Evolutionary conservation across 2,888 invertebrate genomes (phyloP).

Genomic region (Fragum fragum): DNA sequence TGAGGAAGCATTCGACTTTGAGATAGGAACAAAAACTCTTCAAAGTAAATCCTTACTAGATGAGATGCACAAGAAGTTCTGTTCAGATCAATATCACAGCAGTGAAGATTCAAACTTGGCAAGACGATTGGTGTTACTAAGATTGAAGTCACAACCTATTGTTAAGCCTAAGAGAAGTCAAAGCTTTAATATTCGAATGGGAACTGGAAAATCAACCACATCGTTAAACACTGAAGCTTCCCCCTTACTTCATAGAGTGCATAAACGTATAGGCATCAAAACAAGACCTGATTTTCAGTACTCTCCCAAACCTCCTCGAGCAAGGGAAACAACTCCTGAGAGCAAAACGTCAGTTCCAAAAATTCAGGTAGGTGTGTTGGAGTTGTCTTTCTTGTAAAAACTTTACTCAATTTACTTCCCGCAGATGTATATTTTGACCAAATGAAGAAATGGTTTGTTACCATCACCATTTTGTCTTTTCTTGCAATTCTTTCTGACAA

Average conservation of each 20-base stretch:
- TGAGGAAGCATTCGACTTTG: constrained; percentile 34
- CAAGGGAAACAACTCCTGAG: constrained; percentile 68
- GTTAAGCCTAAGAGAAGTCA: constrained; percentile 56
- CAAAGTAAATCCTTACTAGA: constrained; percentile 78
- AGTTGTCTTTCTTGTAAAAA: constrained; percentile 52
- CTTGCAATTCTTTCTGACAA: too few species aligned
- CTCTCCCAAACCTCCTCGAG: constrained; percentile 43
- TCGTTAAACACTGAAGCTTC: constrained; percentile 47
- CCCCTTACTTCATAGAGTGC: constrained; percentile 46
- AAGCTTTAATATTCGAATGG: constrained; percentile 64
- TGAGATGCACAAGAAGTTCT: constrained; percentile 82
- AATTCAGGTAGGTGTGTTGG: constrained; percentile 50
- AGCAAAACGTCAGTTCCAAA: constrained; percentile 21
- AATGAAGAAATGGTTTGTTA: too few species aligned
- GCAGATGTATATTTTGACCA: too few species aligned
- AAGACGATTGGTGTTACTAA: constrained; percentile 54
- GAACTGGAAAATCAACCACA: constrained; percentile 37
- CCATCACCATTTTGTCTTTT: too few species aligned
- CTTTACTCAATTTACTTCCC: neutral
- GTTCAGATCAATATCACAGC: constrained; percentile 78
- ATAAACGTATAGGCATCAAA: constrained; percentile 50
- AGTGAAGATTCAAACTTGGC: constrained; percentile 53
- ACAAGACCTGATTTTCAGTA: constrained; percentile 58
- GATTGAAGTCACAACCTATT: constrained; percentile 52
- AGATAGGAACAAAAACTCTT: constrained; percentile 56